phyloP scores from a whole-genome alignment of 2,797 vertebrate genomes.

The Danionella dracula region DNA sequence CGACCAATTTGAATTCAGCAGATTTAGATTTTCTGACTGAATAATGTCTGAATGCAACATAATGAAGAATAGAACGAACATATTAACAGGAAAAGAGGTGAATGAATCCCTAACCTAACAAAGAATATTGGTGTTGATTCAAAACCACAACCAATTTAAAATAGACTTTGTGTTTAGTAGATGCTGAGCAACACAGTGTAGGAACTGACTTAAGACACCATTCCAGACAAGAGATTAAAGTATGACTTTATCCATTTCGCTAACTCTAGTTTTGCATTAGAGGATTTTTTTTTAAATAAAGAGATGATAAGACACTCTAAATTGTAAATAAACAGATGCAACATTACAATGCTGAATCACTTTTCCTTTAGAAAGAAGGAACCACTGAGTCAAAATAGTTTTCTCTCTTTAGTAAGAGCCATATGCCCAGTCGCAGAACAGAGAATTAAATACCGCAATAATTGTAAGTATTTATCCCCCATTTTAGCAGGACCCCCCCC shows the following conservation, averaged over 20 bases:
- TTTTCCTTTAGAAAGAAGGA: neutral
- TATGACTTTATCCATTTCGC: neutral
- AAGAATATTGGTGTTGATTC: no score
- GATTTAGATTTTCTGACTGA: no score
- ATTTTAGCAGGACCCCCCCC: no score
- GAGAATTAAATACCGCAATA: slow-evolving; percentile 7
- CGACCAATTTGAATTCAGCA: neutral
- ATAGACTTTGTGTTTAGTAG: no score
- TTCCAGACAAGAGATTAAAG: neutral
- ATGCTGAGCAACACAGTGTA: no score
- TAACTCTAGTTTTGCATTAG: slow-evolving; percentile 31
- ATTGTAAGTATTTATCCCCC: no score
- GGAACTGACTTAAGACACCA: slow-evolving; percentile 18
- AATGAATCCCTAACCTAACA: no score
- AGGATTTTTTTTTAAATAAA: slow-evolving; percentile 32
- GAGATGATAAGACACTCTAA: slow-evolving; percentile 41
- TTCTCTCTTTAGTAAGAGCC: slow-evolving; percentile 14
- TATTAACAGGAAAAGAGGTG: neutral
- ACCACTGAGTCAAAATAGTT: neutral
- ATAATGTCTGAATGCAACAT: neutral
- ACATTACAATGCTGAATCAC: slow-evolving; percentile 3
- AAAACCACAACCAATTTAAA: no score
- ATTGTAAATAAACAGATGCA: neutral
- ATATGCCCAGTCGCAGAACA: slow-evolving; percentile 9
- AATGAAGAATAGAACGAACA: neutral